phyloP scores from a whole-genome alignment of 2,797 vertebrate genomes.

The Sitta carolinensis region DNA sequence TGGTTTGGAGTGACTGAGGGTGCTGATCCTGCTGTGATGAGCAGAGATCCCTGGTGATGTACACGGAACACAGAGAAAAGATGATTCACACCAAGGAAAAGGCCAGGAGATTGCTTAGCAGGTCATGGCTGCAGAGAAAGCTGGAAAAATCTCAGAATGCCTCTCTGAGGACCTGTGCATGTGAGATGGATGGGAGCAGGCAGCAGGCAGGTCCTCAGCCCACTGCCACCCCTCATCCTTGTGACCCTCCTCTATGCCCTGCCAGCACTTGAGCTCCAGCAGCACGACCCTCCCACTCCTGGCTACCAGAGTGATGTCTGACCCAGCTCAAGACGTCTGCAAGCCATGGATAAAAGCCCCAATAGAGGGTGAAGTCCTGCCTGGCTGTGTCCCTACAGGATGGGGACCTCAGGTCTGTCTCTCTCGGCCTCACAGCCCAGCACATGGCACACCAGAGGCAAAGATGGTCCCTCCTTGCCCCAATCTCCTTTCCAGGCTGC shows the following conservation, averaged over 20 bases:
- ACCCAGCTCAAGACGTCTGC: neutral
- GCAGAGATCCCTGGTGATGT: neutral
- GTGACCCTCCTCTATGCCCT: neutral
- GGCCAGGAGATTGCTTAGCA: neutral
- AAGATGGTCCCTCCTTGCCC: neutral
- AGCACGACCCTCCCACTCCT: rapidly evolving
- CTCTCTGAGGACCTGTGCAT: rapidly evolving
- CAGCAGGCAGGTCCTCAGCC: neutral
- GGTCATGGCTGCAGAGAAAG: neutral
- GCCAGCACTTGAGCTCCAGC: neutral
- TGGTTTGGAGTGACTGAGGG: neutral
- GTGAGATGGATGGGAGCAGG: neutral
- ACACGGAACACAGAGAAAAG: neutral
- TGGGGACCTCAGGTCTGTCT: neutral
- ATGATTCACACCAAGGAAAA: neutral
- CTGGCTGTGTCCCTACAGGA: neutral
- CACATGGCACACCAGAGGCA: neutral
- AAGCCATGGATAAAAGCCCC: neutral
- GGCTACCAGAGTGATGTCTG: rapidly evolving
- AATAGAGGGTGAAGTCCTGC: neutral
- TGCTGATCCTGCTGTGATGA: rapidly evolving
- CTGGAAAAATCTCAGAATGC: neutral
- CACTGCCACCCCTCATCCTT: neutral
- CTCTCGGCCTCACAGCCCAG: rapidly evolving
- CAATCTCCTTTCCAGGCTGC: neutral